Conservation (phyloP, 2,888 invertebrate genomes). For the Epinotia nisella region DNA sequence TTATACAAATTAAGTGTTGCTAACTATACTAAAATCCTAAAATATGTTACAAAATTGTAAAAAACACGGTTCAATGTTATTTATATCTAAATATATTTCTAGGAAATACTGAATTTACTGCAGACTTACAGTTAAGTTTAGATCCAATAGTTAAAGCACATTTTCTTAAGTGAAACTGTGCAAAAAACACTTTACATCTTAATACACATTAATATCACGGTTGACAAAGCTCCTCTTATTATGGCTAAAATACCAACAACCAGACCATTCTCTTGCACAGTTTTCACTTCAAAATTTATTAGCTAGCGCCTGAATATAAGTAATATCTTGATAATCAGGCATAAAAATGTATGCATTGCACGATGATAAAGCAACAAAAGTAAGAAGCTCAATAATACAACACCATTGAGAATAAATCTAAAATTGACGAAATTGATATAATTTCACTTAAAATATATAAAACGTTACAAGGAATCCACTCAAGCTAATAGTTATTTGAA, state of each 20-base stretch:
- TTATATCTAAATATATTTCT: slow-evolving; percentile 76
- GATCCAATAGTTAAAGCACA: slow-evolving; percentile 67
- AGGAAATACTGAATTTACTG: slow-evolving; percentile 77
- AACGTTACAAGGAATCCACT: slow-evolving; percentile 66
- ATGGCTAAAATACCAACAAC: slow-evolving; percentile 60
- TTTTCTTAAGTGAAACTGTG: slow-evolving; percentile 75
- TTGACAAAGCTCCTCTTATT: slow-evolving; percentile 71
- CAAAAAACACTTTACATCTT: slow-evolving; percentile 67
- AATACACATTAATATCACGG: slow-evolving; percentile 74
- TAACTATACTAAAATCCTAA: slow-evolving; percentile 70
- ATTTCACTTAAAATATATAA: slow-evolving; percentile 75
- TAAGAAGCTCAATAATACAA: slow-evolving; percentile 68
- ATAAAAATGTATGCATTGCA: slow-evolving; percentile 51
- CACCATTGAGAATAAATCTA: slow-evolving; percentile 74
- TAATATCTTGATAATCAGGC: slow-evolving; percentile 52
- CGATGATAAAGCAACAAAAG: slow-evolving; percentile 49
- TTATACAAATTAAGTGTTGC: slow-evolving; percentile 72
- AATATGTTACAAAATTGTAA: slow-evolving; percentile 79
- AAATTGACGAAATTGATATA: slow-evolving; percentile 85
- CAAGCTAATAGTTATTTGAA: slow-evolving; percentile 63
- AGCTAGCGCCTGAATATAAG: slow-evolving; percentile 54
- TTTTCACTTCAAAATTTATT: slow-evolving; percentile 67
- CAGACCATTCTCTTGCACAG: slow-evolving; percentile 74
- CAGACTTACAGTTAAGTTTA: slow-evolving; percentile 65
- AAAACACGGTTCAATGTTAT: slow-evolving; percentile 72